These are phyloP conservation scores for Cyprinodon brontotheroides DNA, from an alignment of 2,113 vertebrate genomes.

Conservation along the genomic window DNA sequence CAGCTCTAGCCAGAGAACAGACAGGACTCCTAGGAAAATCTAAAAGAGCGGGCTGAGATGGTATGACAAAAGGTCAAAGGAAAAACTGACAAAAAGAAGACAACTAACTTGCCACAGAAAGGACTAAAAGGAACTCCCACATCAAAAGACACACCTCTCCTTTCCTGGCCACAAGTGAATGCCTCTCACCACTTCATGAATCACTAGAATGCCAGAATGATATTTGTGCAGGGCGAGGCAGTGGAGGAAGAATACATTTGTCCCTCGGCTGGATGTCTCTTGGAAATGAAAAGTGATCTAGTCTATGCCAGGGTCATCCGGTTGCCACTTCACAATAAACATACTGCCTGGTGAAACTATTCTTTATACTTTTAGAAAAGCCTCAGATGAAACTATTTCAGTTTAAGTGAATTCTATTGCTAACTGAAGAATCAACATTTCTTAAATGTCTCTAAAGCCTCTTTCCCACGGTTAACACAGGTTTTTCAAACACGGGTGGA, in stretches of 20 bases:
- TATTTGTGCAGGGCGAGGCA: conserved; percentile 65
- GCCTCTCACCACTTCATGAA: conserved; percentile 57
- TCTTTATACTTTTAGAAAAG: not conserved
- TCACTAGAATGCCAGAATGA: conserved; percentile 55
- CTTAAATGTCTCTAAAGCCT: not conserved
- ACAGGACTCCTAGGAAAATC: conserved; percentile 3
- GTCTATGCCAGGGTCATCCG: not conserved
- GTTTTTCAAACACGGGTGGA: no score
- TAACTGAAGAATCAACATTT: no score
- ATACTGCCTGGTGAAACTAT: not conserved
- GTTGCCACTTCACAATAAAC: not conserved
- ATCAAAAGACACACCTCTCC: conserved; percentile 34
- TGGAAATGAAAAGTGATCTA: conserved; percentile 24
- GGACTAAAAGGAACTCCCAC: conserved; percentile 25
- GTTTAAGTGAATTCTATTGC: not conserved
- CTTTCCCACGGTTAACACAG: no score
- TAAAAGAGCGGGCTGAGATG: conserved; percentile 10
- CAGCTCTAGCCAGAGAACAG: not conserved
- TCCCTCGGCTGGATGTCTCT: conserved; percentile 23
- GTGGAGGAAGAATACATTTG: conserved; percentile 21
- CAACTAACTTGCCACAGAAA: conserved; percentile 23
- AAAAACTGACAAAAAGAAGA: conserved; percentile 12
- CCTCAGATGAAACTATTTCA: not conserved
- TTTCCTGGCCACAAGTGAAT: conserved; percentile 39
- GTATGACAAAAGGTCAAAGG: conserved; percentile 15